These are phyloP conservation scores for Dreissena polymorpha DNA, from an alignment of 1,140 invertebrate species.

Conservation along the genomic window DNA sequence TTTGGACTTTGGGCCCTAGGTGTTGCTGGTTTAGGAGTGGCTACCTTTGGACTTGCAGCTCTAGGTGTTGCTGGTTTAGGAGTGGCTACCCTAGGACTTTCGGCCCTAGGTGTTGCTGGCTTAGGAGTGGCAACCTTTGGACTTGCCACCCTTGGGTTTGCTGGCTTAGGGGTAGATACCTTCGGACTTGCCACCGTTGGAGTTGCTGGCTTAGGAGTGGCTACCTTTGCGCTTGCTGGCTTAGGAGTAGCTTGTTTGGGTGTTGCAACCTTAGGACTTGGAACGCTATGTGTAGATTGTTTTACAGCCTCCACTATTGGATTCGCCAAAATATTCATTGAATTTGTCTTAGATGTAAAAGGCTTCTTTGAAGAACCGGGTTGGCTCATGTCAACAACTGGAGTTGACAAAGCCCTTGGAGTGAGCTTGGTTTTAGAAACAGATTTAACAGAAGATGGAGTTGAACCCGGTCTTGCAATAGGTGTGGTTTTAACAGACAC, in stretches of 20 bases:
- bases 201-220: not conserved
- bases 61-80: slow-evolving; percentile 19
- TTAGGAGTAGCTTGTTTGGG: not conserved
- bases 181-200: too few species aligned
- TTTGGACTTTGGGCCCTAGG: slow-evolving; percentile 23
- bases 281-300: slow-evolving; percentile 8
- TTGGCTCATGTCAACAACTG: not conserved
- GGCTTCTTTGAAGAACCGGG: not conserved
- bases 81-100: slow-evolving; percentile 1
- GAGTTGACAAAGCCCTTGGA: slow-evolving; percentile 17
- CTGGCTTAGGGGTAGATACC: slow-evolving; percentile 17
- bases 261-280: slow-evolving; percentile 10
- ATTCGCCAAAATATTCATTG: not conserved
- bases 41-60: slow-evolving; percentile 9
- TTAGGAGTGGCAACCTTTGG: slow-evolving; percentile 14
- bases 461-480: slow-evolving; percentile 1
- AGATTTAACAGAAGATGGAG: not conserved
- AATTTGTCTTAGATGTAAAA: not conserved
- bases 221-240: slow-evolving; percentile 1
- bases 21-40: slow-evolving; percentile 22
- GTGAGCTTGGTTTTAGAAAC: not conserved
- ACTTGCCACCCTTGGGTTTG: slow-evolving; percentile 2
- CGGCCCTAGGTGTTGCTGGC: slow-evolving; percentile 30
- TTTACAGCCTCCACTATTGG: not conserved
- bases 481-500: not conserved